Base-by-base conservation (phyloP, 2,888 invertebrate species). In the Drosophila mimetica region DNA sequence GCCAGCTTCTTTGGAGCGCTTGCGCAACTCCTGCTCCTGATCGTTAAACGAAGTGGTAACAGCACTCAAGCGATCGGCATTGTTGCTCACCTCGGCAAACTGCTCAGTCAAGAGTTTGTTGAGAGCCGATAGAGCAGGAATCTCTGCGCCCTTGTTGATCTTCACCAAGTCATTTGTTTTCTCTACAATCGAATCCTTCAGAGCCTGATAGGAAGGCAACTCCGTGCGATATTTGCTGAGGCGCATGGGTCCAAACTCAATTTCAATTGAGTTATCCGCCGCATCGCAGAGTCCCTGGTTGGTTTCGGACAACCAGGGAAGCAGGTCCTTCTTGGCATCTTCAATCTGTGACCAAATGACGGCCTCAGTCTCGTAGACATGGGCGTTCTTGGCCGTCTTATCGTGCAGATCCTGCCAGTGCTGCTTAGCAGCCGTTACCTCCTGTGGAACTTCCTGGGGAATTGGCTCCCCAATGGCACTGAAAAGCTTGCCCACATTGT, bases 301-400 rank as follows among this genome's bases (percentile, higher is more conserved):
- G 20, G 96, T 97, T 89, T 96, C 95, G 65, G 94, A 94, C 6
- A 98, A 90, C 98, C 98, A 98, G 20, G 95, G 94, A 0, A 96
- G 92, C 3, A 98, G 93, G 89, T 97, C 97, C 73, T 95, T 95
- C 89, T 96, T 97, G 0, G 95, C 95, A 65, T 96, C 96, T 78
- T 97, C 96, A 34, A 98, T 96, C 90, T 98, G 97, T 84, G 97
- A 96, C 97, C 98, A 98, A 54, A 98, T 95, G n/a, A 96, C 95
- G 0, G 96, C 93, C 91, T 98, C 97, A 0, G 97, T 96, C 92
- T 98, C 98, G 51, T 96, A 94, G 55, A 95, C 95, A 90, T 97
- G 96, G 20, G 95, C 94, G 76, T 95, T 94, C 76, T 95, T 95
- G 6, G 95, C 93, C 4, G 96, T 93, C 48, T 94, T 93, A 71